phyloP scores from a whole-genome alignment of 2,797 vertebrate genomes.

The Zenarchopterus dispar region DNA sequence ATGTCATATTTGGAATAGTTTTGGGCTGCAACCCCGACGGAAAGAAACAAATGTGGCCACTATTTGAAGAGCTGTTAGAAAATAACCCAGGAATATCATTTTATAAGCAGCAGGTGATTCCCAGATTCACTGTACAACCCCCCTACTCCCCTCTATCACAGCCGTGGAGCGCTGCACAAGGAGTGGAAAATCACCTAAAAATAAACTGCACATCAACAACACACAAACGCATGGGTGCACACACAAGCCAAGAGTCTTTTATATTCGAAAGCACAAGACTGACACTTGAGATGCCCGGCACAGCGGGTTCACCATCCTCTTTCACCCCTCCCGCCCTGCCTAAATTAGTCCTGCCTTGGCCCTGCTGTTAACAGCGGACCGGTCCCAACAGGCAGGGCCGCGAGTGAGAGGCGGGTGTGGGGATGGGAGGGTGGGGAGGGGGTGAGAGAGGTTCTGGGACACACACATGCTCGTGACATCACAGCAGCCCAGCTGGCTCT shows the following conservation, averaged over 20 bases:
- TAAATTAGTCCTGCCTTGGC: conserved; percentile 42
- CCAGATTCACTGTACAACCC: conserved; percentile 11
- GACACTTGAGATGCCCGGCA: conserved; percentile 68
- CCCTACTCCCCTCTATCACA: conserved; percentile 15
- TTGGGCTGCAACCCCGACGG: conserved; percentile 9
- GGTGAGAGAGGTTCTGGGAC: not conserved
- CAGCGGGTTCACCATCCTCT: conserved; percentile 19
- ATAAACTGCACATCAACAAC: conserved; percentile 75
- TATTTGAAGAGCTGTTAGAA: conserved; percentile 4
- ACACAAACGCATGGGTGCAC: conserved; percentile 49
- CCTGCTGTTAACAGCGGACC: conserved; percentile 53
- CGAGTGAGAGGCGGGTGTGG: not conserved
- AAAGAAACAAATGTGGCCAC: conserved; percentile 21
- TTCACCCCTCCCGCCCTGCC: not conserved
- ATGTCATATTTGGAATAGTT: conserved; percentile 17
- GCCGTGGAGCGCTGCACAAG: conserved; percentile 74
- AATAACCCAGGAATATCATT: conserved; percentile 19
- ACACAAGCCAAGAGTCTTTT: conserved; percentile 68
- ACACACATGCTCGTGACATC: conserved; percentile 70
- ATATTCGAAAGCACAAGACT: conserved; percentile 84
- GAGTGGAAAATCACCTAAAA: conserved; percentile 87
- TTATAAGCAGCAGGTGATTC: conserved; percentile 53
- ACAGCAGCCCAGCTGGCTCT: conserved; percentile 64
- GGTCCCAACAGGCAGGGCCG: conserved; percentile 39
- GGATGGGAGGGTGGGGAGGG: not conserved